Evolutionary conservation across 2,888 invertebrate species (phyloP), one percentile per base, ranked within the genome.

Genomic region (Scaptomyza tumidula): DNA sequence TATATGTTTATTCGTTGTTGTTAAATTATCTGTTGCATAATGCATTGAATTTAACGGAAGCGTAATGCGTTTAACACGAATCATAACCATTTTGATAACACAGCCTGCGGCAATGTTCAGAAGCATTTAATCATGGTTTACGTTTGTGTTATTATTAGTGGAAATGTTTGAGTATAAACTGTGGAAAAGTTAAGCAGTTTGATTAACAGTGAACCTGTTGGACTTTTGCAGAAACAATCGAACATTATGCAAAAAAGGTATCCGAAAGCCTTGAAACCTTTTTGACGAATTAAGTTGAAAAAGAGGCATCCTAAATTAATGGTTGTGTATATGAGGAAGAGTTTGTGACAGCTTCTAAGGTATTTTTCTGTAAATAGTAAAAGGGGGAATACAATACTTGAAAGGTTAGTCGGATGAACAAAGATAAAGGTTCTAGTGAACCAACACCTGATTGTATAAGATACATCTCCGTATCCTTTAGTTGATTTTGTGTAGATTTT

Each of bases 1-100:
- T 19, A 19, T 19, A 19, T 19, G 19, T 19, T 19, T 19, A 19
- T 19, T 19, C 19, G 19, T 19, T 19, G 2, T 19, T 19, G 19
- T 19, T 1, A 2, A 1, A 19, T 19, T 19, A 19, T 19, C 35
- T 61, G 50, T 46, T 61, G 50, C 53, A 53, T 53, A 53, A 52
- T 37, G 19, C 11, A 57, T 41, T 53, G 33, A 27, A 56, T 56
- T 52, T 33, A 56, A 49, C 29, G 29, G 24, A 43, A 0, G 46
- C 19, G 19, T 19, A 52, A 46, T 46, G 35, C n/a, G 13, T 24
- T 43, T 52, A n/a, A 4, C 24, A 27, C 49, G 10, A 41, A 16
- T 41, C 16, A 37, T 35, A 10, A 48, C 14, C 14, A 31, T 48
- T n/a, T 9, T 48, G 31, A 37, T n/a, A n/a, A n/a, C 35, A n/a